Evolutionary conservation across 2,797 vertebrate genomes (phyloP), one percentile per base, ranked within the genome.

Genomic region (Trematomus bernacchii): DNA sequence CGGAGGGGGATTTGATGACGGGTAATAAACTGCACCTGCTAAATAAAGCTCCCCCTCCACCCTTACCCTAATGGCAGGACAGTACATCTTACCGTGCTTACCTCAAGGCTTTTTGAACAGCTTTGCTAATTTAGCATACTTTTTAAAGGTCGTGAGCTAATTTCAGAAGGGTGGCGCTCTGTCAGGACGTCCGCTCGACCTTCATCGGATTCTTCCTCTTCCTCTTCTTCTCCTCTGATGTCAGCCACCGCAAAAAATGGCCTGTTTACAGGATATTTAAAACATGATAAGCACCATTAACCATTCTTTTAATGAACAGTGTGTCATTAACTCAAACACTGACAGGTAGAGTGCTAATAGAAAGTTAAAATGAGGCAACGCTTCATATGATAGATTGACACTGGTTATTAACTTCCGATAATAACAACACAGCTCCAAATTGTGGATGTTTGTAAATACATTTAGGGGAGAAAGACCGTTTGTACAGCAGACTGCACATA

Each of bases 1-100:
- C 66, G 11, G 80, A 76, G 84, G 80, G 66, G 86, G 80, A 93
- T 92, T 91, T 94, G 93, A 95, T 95, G 93, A 95, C 90, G 77
- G 75, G 71, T 92, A 90, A 91, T 87, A 94, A 94, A 95, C 76
- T 92, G 90, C 94, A 93, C 83, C 91, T 92, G 93, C 94, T 95
- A 94, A 94, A 95, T 92, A 93, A 93, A 94, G 85, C 80, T 68
- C 33, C 66, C 71, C 30, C 73, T 2, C 52, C 18, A 16, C 47
- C 71, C 50, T 19, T 21, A 51, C 57, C 59, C 69, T 57, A 62
- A 80, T 66, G 85, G 68, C 85, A 85, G 83, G 67, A 77, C 79
- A 76, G 83, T 82, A 81, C 80, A 81, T 87, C 91, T 86, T 77
- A 63, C 73, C 69, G 3, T 85, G 79, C 85, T 85, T 87, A 90